Percentiles rank a stretch among this genome's conserved stretches.
These are phyloP conservation scores for Boloria selene DNA, from an alignment of 2,888 invertebrate species.

Conservation along the genomic window DNA sequence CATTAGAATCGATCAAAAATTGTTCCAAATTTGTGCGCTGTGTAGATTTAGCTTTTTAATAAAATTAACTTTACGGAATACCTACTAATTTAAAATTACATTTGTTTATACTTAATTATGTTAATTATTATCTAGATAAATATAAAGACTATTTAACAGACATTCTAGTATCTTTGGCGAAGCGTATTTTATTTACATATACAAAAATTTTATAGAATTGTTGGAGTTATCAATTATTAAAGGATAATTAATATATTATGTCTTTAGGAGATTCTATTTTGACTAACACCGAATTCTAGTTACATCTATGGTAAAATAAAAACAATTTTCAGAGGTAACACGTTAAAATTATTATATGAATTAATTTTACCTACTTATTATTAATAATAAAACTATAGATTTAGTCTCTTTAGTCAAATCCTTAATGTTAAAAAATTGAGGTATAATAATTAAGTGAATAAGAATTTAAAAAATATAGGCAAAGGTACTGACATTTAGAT, in stretches of 20 bases:
- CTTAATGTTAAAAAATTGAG: slow-evolving; percentile 33
- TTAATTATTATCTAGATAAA: slow-evolving; percentile 45
- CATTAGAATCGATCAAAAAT: slow-evolving; percentile 41
- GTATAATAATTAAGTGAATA: neutral
- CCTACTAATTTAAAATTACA: slow-evolving; percentile 40
- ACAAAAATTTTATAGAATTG: slow-evolving; percentile 26
- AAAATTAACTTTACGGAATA: slow-evolving; percentile 31
- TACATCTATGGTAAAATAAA: slow-evolving; percentile 18
- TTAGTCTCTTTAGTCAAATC: slow-evolving; percentile 48
- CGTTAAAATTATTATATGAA: slow-evolving; percentile 44
- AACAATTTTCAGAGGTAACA: slow-evolving; percentile 41
- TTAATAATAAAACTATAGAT: slow-evolving; percentile 36
- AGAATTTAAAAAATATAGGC: neutral
- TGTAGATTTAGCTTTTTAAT: slow-evolving; percentile 46
- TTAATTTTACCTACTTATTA: slow-evolving; percentile 32
- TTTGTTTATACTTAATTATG: slow-evolving; percentile 34
- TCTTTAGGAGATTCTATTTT: neutral
- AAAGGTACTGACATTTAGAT: neutral
- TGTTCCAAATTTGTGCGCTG: slow-evolving; percentile 61
- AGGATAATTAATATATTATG: neutral
- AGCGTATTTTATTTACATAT: slow-evolving; percentile 63
- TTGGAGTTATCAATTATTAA: slow-evolving; percentile 1
- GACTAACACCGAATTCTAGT: slow-evolving; percentile 16
- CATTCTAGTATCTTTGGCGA: slow-evolving; percentile 70
- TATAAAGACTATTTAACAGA: slow-evolving; percentile 51